These are phyloP conservation scores for Zaprionus nigranus DNA, from an alignment of 1,140 invertebrate genomes.

Conservation along the genomic window DNA sequence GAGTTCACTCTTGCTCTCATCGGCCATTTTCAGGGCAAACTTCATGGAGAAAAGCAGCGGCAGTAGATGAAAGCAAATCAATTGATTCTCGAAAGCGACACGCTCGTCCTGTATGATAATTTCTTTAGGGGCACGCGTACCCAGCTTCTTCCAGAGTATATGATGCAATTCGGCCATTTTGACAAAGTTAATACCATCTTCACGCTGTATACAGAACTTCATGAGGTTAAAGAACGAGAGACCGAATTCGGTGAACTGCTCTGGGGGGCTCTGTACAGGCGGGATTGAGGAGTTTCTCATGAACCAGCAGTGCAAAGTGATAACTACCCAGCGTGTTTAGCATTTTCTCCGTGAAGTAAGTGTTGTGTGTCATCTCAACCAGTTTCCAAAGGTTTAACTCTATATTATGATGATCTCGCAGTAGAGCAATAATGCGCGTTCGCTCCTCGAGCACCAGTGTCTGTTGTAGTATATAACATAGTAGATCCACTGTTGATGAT, in stretches of 20 bases:
- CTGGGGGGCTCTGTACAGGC: slow-evolving; percentile 50
- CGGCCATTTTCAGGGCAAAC: slow-evolving; percentile 63
- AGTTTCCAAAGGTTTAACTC: slow-evolving; percentile 80
- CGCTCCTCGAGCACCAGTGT: slow-evolving; percentile 71
- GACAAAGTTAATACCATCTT: slow-evolving; percentile 70
- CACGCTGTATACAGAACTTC: slow-evolving; percentile 85
- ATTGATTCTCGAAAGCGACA: slow-evolving; percentile 85
- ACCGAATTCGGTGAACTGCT: slow-evolving; percentile 78
- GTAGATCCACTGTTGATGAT: slow-evolving; percentile 85
- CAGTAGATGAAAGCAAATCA: slow-evolving; percentile 87
- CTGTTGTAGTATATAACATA: slow-evolving; percentile 79
- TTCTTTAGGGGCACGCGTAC: slow-evolving; percentile 66
- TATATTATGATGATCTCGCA: slow-evolving; percentile 65
- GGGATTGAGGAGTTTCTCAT: slow-evolving; percentile 69
- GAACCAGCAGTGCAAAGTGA: slow-evolving; percentile 66
- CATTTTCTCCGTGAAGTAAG: slow-evolving; percentile 65
- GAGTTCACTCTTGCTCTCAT: slow-evolving; percentile 84
- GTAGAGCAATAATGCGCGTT: slow-evolving; percentile 61
- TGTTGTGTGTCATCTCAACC: slow-evolving; percentile 72
- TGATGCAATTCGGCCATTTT: slow-evolving; percentile 83
- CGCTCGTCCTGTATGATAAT: slow-evolving; percentile 79
- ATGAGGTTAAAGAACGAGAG: slow-evolving; percentile 85
- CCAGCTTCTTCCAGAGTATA: slow-evolving; percentile 79
- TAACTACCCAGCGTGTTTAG: slow-evolving; percentile 59
- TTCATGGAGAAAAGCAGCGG: slow-evolving; percentile 86